These are phyloP conservation scores for Incurvaria masculella DNA, from an alignment of 2,888 invertebrate genomes.

Conservation along the genomic window DNA sequence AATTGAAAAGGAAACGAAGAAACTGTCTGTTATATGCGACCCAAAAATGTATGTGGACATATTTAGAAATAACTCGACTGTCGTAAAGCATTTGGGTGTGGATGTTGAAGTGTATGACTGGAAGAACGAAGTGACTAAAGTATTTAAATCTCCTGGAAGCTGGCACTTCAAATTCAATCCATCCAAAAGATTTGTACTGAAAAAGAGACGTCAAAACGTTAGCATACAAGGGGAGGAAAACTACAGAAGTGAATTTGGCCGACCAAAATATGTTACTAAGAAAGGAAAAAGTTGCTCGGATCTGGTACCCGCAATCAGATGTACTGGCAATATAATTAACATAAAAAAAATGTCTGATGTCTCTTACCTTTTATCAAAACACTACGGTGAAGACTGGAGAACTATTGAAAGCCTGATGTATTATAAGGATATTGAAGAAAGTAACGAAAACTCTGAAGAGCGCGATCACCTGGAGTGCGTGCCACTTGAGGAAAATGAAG, in stretches of 20 bases:
- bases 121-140: slow-evolving; percentile 4
- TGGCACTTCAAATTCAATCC: slow-evolving; percentile 7
- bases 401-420: neutral
- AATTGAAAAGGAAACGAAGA: no score
- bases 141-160: slow-evolving; percentile 6
- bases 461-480: neutral
- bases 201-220: no score
- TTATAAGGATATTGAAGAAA: neutral
- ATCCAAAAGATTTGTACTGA: slow-evolving; percentile 3
- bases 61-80: slow-evolving; percentile 9
- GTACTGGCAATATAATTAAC: slow-evolving; percentile 2
- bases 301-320: neutral
- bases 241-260: no score
- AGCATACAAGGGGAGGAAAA: no score
- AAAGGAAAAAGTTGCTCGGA: slow-evolving; percentile 6
- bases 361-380: slow-evolving; percentile 1
- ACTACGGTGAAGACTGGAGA: slow-evolving; percentile 7
- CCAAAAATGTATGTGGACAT: slow-evolving; percentile 3
- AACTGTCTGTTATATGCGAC: neutral
- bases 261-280: neutral
- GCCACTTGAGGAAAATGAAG: neutral
- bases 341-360: slow-evolving; percentile 6
- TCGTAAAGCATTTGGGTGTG: slow-evolving; percentile 1
- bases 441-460: neutral
- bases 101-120: slow-evolving; percentile 3